Conservation (phyloP, 2,797 vertebrate species). For the Trichosurus vulpecula region DNA sequence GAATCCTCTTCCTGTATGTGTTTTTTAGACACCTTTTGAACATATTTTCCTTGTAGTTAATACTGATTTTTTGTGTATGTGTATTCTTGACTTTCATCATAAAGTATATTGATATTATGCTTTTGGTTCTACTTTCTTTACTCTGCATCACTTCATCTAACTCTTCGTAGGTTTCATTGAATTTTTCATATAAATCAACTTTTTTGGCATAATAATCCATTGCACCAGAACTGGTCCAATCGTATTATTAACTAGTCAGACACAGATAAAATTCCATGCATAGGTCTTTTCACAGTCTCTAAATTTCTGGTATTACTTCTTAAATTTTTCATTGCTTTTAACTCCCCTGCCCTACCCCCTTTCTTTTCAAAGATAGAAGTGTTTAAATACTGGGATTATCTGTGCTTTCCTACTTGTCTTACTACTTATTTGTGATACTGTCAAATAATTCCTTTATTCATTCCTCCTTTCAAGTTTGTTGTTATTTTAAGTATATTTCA, state of each 20-base stretch:
- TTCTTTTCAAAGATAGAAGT: neutral
- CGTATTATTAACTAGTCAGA: neutral
- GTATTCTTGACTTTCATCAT: neutral
- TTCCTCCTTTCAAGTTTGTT: neutral
- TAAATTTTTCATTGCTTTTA: neutral
- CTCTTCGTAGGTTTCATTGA: neutral
- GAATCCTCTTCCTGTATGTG: too few species aligned
- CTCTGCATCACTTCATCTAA: neutral
- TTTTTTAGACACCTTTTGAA: neutral
- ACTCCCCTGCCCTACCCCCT: neutral
- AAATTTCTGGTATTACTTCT: neutral
- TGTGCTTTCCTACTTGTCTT: neutral
- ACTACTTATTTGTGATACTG: neutral
- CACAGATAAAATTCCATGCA: neutral
- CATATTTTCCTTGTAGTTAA: neutral
- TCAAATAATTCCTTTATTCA: neutral
- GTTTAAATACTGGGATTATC: neutral
- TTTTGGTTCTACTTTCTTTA: neutral
- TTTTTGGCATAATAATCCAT: neutral
- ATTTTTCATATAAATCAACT: neutral
- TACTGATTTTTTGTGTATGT: neutral
- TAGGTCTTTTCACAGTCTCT: neutral
- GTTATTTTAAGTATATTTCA: neutral
- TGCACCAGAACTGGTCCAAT: neutral
- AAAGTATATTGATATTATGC: neutral